Evolutionary conservation across 2,888 invertebrate genomes (phyloP), one percentile per base, ranked within the genome.

Genomic region (Oxyteleia sp.): DNA sequence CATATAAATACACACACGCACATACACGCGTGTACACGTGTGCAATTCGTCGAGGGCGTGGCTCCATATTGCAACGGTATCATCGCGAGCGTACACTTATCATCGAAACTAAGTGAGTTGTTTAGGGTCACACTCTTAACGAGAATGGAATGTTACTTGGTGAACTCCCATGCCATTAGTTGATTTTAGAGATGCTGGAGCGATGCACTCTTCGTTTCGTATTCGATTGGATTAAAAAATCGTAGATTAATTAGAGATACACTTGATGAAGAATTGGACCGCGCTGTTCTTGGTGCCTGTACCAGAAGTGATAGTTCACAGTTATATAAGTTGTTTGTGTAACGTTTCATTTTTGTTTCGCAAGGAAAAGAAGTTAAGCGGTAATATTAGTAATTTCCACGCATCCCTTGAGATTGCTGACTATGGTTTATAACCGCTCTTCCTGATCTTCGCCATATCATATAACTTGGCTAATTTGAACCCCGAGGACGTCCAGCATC

Each of bases 1-100:
- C 35, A 26, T 53, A 38, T 18, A 59, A 41, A n/a, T n/a, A n/a
- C n/a, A n/a, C n/a, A n/a, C n/a, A n/a, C n/a, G 23, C 53, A 41
- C 49, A 47, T 16, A 49, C 75, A 64, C 79, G 76, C 66, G 82
- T 23, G 53, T 49, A 4, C 71, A 59, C 69, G 59, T 38, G 59
- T 79, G 72, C 84, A 81, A 74, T 85, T 57, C 66, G 72, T 68
- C 79, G 82, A 89, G 87, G 90, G 90, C 87, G 90, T 90, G 90
- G 90, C 89, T 69, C 87, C 75, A 86, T 84, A 82, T 88, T 84
- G 89, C 92, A 92, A 92, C 92, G 92, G 92, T 92, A 92, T 91
- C 91, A 91, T 92, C 90, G 89, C 82, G 85, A 86, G 84, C 87
- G 89, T 88, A 89, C 89, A 89, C 89, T 88, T 88, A 87, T 87